phyloP scores from a whole-genome alignment of 2,888 invertebrate species.

The Meteorus cinctellus region DNA sequence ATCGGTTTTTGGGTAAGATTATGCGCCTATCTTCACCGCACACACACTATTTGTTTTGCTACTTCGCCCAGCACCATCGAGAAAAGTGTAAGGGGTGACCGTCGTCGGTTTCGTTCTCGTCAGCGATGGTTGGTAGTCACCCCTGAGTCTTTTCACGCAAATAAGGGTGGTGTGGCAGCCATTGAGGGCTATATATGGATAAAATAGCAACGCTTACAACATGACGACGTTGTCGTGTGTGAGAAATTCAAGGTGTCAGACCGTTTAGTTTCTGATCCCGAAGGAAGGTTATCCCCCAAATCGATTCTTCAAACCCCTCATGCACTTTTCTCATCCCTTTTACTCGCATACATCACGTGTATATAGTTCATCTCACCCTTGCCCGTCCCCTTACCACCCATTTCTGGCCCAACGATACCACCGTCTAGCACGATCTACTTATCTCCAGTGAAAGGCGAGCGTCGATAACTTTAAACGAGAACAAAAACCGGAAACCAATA shows the following conservation, averaged over 20 bases:
- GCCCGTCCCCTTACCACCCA: background rate
- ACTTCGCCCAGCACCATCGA: conserved; percentile 31
- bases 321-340: conserved; percentile 41
- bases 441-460: conserved; percentile 42
- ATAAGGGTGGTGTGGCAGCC: conserved; percentile 46
- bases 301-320: conserved; percentile 42
- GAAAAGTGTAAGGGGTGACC: conserved; percentile 23
- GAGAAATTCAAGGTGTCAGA: conserved; percentile 42
- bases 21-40: conserved; percentile 55
- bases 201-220: conserved; percentile 5
- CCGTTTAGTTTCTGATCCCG: conserved; percentile 43
- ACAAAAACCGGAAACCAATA: conserved; percentile 48
- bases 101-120: background rate
- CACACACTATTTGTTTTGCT: conserved; percentile 46
- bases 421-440: conserved; percentile 44
- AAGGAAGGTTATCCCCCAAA: conserved; percentile 43
- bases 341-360: conserved; percentile 18
- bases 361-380: conserved; percentile 11
- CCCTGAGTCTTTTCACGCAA: conserved; percentile 50
- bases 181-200: background rate
- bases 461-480: conserved; percentile 47
- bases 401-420: conserved; percentile 32
- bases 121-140: conserved; percentile 12
- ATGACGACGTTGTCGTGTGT: conserved; percentile 29
- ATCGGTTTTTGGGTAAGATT: conserved; percentile 53